phyloP scores from a whole-genome alignment of 2,113 vertebrate genomes.

The Ondatra zibethicus region DNA sequence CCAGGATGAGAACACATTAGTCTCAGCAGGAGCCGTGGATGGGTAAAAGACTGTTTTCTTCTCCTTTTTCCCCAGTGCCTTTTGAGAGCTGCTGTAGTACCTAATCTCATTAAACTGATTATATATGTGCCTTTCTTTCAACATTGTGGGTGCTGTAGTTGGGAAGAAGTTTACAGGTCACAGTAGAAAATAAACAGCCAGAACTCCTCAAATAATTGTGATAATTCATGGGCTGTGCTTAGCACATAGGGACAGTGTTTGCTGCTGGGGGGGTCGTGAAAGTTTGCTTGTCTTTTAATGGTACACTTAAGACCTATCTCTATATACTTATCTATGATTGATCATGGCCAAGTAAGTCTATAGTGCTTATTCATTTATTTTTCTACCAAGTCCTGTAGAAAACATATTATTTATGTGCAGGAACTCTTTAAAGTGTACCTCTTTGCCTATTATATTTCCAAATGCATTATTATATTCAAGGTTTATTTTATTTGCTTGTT shows the following conservation, averaged over 20 bases:
- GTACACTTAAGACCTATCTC: not conserved
- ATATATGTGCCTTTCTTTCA: slow-evolving; percentile 5
- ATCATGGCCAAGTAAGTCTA: not conserved
- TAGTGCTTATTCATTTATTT: not conserved
- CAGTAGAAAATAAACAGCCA: not conserved
- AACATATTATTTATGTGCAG: not conserved
- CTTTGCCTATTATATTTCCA: slow-evolving; percentile 9
- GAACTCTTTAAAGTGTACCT: not conserved
- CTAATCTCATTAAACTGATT: not conserved
- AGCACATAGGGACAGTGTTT: not conserved
- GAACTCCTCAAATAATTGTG: slow-evolving; percentile 27
- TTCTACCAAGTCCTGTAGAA: not conserved
- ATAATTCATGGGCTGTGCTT: not conserved
- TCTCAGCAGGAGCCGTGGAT: slow-evolving; percentile 98
- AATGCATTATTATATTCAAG: slow-evolving; percentile 1
- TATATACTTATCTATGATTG: not conserved
- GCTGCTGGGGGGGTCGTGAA: not conserved
- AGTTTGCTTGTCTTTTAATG: not conserved
- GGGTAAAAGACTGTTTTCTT: slow-evolving; percentile 89
- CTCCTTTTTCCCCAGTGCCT: slow-evolving; percentile 1
- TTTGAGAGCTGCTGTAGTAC: not conserved
- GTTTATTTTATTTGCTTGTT: not conserved
- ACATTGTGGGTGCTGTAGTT: not conserved
- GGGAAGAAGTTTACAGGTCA: slow-evolving; percentile 21
- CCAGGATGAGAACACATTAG: slow-evolving; percentile 93